Evolutionary conservation across 1,140 invertebrate species (phyloP).

Genomic region (Radopholus similis): DNA sequence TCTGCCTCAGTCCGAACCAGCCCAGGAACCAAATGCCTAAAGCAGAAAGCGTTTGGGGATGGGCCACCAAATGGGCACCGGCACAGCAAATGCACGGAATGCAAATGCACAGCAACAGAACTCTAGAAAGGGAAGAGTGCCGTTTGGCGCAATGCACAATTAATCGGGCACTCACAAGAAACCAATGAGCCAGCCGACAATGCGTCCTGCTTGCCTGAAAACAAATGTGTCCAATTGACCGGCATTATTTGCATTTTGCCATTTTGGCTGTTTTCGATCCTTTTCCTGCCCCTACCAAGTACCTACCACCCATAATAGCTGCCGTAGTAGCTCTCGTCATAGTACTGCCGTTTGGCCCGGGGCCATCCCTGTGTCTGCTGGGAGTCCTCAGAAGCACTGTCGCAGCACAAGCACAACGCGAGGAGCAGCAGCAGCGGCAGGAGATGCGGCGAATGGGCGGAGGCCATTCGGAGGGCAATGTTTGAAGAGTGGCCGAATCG

Average conservation of each 20-base stretch:
- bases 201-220: slow-evolving; percentile 44
- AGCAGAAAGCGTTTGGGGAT: too few relatives aligned
- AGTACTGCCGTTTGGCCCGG: slow-evolving; percentile 45
- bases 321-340: slow-evolving; percentile 43
- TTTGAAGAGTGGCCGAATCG: too few relatives aligned
- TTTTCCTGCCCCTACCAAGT: too few relatives aligned
- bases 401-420: too few relatives aligned
- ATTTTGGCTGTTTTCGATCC: too few relatives aligned
- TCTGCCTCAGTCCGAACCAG: slow-evolving; percentile 42
- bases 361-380: too few relatives aligned
- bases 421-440: too few relatives aligned
- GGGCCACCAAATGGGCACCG: too few relatives aligned
- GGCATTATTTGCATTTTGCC: neutral
- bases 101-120: slow-evolving; percentile 37
- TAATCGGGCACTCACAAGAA: slow-evolving; percentile 18
- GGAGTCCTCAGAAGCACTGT: too few relatives aligned
- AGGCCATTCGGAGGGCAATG: too few relatives aligned
- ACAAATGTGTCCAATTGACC: neutral
- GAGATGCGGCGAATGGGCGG: too few relatives aligned
- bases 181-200: slow-evolving; percentile 39
- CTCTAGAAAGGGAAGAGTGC: neutral
- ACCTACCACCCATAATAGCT: slow-evolving; percentile 45
- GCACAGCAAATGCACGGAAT: slow-evolving; percentile 46
- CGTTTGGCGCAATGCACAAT: neutral
- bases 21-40: slow-evolving; percentile 46